These are phyloP conservation scores for Equus przewalskii DNA, from an alignment of 2,113 vertebrate species.

Conservation along the genomic window DNA sequence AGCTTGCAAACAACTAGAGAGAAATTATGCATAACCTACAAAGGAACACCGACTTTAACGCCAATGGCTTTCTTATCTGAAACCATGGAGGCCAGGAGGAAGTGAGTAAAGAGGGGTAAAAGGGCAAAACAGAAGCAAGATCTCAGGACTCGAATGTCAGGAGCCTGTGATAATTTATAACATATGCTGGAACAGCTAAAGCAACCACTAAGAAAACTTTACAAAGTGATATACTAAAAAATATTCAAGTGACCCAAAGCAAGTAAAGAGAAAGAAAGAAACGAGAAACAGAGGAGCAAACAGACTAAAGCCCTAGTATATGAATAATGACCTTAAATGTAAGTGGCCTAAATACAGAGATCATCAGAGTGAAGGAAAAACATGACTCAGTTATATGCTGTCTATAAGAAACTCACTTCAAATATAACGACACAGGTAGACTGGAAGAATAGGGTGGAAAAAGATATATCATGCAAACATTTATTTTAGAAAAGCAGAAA, in stretches of 20 bases:
- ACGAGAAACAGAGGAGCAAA: neutral
- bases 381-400: neutral
- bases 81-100: neutral
- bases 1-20: no score
- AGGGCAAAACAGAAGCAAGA: no score
- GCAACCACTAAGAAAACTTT: neutral
- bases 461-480: no score
- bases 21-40: neutral
- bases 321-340: neutral
- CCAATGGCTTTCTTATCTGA: neutral
- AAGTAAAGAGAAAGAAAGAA: neutral
- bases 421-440: neutral
- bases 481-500: neutral
- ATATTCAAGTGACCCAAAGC: neutral
- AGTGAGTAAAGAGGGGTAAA: no score
- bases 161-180: no score
- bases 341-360: neutral
- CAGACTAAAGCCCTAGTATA: neutral
- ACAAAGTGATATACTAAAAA: no score
- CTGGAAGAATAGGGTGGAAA: neutral
- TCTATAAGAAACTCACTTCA: neutral
- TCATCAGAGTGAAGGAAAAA: neutral
- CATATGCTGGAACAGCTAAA: rapidly evolving
- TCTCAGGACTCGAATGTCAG: no score
- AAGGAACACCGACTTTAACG: no score